A percentile compares a stretch with the other conserved stretches of the same genome.
phyloP scores from a whole-genome alignment of 92 coral and sea anemone genomes.

The Heteractis magnifica region DNA sequence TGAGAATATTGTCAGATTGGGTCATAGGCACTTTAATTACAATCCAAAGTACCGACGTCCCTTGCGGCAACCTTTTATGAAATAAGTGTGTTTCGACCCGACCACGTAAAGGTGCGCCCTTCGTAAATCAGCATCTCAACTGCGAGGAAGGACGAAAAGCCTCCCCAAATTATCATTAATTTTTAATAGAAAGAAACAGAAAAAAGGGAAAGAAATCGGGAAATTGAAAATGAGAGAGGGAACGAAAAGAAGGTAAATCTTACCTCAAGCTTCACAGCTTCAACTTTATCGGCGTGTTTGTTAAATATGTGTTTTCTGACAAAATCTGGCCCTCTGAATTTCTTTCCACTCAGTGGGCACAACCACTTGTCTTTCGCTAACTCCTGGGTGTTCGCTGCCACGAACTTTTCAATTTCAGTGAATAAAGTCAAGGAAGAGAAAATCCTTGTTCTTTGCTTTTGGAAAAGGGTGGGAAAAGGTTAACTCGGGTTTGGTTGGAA shows the following conservation, averaged over 20 bases:
- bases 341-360: constrained; percentile 97
- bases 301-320: constrained; percentile 97
- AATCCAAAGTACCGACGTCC: no score
- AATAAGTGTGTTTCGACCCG: no score
- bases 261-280: constrained; percentile 92
- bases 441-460: neutral
- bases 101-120: no score
- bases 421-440: constrained; percentile 65
- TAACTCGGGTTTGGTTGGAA: no score
- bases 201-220: neutral
- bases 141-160: neutral
- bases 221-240: neutral
- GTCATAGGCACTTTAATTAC: no score
- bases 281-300: constrained; percentile 92
- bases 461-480: neutral
- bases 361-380: constrained; percentile 96
- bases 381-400: constrained; percentile 96
- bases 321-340: constrained; percentile 97
- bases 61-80: no score
- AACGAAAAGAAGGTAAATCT: neutral
- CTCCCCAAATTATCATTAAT: no score
- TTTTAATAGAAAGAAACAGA: neutral
- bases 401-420: constrained; percentile 92
- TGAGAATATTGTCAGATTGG: no score
- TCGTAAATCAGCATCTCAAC: no score